Evolutionary conservation across 64 coral and sea anemone genomes (phyloP).

Genomic region (Dendrophyllia cribrosa): DNA sequence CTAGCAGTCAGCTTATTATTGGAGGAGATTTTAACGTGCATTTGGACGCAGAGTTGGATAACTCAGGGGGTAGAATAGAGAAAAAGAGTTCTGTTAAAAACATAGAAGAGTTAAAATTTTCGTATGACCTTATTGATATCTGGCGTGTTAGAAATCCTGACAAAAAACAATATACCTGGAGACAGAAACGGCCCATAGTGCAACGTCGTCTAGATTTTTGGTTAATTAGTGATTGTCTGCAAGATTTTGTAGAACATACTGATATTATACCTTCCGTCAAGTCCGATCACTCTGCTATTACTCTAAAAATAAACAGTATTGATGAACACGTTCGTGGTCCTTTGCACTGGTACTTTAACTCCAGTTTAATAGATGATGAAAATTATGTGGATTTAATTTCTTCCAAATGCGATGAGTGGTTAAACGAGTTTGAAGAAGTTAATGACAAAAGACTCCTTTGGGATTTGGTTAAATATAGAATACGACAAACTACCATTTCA

Average conservation of each 20-base stretch:
- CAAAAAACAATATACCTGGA: conserved; percentile 60
- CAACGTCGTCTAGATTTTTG: conserved; percentile 69
- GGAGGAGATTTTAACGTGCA: conserved; percentile 36
- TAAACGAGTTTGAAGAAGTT: background rate
- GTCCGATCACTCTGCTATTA: conserved; percentile 8
- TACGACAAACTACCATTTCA: background rate
- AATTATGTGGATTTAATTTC: background rate
- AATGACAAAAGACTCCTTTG: background rate
- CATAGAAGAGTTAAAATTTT: conserved; percentile 40
- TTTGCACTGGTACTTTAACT: background rate
- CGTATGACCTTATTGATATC: conserved; percentile 49
- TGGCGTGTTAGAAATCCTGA: conserved; percentile 58
- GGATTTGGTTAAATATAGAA: background rate
- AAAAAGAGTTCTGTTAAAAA: conserved; percentile 28
- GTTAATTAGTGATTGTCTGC: conserved; percentile 41
- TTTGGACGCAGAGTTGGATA: conserved; percentile 33
- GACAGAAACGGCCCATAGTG: conserved; percentile 56
- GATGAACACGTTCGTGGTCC: background rate
- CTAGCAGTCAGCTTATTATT: conserved; percentile 24
- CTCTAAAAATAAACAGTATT: conserved; percentile 17
- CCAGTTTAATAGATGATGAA: background rate
- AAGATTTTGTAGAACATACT: conserved; percentile 10
- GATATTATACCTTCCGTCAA: conserved; percentile 33
- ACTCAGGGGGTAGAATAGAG: conserved; percentile 35
- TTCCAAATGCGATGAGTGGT: background rate